Evolutionary conservation across 2,113 vertebrate species (phyloP), one percentile per base, ranked within the genome.

Genomic region (Brevimyrus niger): DNA sequence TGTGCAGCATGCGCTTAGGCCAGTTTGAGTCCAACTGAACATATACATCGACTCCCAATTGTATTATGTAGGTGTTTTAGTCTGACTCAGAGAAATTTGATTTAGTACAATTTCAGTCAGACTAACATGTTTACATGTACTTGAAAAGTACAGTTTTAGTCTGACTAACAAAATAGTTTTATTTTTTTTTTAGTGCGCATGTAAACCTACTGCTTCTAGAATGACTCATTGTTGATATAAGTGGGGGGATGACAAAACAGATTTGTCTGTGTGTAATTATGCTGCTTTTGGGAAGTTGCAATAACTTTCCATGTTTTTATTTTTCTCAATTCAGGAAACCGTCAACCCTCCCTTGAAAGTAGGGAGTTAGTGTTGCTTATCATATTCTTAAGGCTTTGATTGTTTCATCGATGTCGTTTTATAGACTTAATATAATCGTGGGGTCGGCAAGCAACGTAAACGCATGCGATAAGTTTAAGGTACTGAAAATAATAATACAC

Each of bases 191-290:
- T 55, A 55, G 19, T 55, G 5, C 21, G 19, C 53, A 55, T 55
- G 53, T 55, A 21, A 55, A 51, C 21, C 61, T 51, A 1, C n/a
- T 91, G 69, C 55, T 58, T 89, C 13, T 31, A 82, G 27, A 61
- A 50, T 83, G 85, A 83, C 44, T 55, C 53, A 46, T 50, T 89
- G 55, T 91, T 61, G 31, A 48, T 89, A 38, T 73, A 27, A 17
- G 5, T 21, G 38, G 87, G 51, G 35, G 17, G 11, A 19, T 17
- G 23, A 53, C 51, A 31, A 87, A 31, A 44, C 51, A 23, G 73
- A 21, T 83, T 42, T 38, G 85, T 85, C 85, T 86, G 31, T 11
- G 23, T 31, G 42, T 9, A 48, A n/a, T 46, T n/a, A 19, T 88
- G 47, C 42, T 55, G 19, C 58, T 58, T 86, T 69, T 23, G 76